Percentiles rank a stretch among this genome's conserved stretches.
Conservation (phyloP, 2,113 vertebrate species). For the Mystacornis crossleyi region DNA sequence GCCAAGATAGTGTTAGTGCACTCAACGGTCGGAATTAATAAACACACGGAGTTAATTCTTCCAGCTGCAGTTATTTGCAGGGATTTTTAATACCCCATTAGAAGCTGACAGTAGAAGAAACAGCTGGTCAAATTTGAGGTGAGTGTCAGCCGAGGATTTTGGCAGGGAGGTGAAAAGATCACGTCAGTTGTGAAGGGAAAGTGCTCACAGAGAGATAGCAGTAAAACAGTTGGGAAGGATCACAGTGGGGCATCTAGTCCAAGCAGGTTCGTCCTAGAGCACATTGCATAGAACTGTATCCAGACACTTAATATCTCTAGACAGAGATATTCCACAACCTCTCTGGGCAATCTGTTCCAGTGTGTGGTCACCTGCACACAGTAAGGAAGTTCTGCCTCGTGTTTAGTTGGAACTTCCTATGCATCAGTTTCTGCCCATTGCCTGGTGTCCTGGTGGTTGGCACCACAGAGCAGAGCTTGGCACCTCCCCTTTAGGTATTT, state of each 20-base stretch:
- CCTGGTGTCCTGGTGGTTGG: neutral
- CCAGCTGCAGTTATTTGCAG: rapidly evolving
- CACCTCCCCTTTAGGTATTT: neutral
- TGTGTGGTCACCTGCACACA: neutral
- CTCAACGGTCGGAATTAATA: rapidly evolving
- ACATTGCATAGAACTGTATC: neutral
- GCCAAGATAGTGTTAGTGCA: rapidly evolving
- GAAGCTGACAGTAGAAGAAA: neutral
- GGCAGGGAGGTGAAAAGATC: neutral
- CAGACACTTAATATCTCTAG: neutral
- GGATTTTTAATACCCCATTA: rapidly evolving
- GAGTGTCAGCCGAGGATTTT: neutral
- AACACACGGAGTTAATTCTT: neutral
- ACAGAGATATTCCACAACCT: neutral
- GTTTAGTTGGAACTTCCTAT: neutral
- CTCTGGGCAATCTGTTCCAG: neutral
- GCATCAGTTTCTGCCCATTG: neutral
- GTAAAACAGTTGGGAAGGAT: neutral
- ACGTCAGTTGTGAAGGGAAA: rapidly evolving
- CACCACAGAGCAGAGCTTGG: neutral
- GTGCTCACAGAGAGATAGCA: rapidly evolving
- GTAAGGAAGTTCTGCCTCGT: too few species aligned
- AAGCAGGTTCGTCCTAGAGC: neutral
- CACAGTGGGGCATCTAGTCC: neutral
- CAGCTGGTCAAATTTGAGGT: neutral